Base-by-base conservation (phyloP, 2,797 vertebrate genomes). In the Sciaenops ocellatus region DNA sequence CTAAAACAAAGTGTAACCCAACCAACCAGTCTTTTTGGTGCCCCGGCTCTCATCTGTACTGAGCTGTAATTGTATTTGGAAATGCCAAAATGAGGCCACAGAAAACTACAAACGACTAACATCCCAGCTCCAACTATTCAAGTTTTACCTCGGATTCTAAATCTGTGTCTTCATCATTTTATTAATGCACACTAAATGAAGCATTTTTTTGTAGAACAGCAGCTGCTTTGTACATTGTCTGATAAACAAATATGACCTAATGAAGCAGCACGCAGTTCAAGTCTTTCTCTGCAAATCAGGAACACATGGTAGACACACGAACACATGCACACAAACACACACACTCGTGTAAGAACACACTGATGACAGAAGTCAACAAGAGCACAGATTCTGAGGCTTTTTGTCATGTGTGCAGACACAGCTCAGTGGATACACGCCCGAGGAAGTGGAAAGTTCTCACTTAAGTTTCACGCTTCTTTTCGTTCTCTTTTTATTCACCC, bases 161-260 rank as follows among this genome's bases (percentile, higher is more conserved):
- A 59, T 61, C 7, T 51, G 69, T 62, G 34, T 42, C 10, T 20
- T 20, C 56, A 17, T 17, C 3, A 9, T 73, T 69, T 28, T 67
- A 51, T 63, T 56, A 78, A 44, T 18, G 34, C 46, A 11, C 61
- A 20, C 4, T 56, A 78, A 79, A 73, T 73, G 24, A 69, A 74
- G 56, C 60, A 18, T 68, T 78, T 73, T 34, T 80, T 44, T 72
- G 22, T 76, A 30, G 59, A 86, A 85, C 87, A 83, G 74, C 85
- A 89, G 89, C 86, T 90, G 79, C 78, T 85, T 85, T 88, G 81
- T 76, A 60, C 48, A 28, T 82, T 64, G 87, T 89, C 90, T 90
- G 92, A 90, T 90, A 90, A 94, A 95, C 84, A 91, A 82, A 90
- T 89, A 86, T 89, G 90, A 93, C 74, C 89, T 93, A 93, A 93